Evolutionary conservation across 2,113 vertebrate species (phyloP), one percentile per base, ranked within the genome.

Genomic region (Passer domesticus): DNA sequence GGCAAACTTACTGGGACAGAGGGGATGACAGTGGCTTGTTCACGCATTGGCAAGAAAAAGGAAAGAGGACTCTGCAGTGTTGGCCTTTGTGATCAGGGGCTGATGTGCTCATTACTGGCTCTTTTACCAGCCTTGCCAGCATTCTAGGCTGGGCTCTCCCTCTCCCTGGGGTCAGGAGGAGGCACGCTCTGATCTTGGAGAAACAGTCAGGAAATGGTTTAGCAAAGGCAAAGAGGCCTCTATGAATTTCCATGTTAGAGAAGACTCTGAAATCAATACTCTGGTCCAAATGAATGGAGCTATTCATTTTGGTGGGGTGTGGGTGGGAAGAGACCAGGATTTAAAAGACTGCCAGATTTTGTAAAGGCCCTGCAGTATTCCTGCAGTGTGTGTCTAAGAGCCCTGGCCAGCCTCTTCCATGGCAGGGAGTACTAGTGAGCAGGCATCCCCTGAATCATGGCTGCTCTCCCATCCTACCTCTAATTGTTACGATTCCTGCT

Each of bases 251-350:
- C 95, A 90, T 83, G 94, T 96, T 97, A 96, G 91, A 92, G 85
- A 96, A 63, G 92, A 93, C 95, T 95, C 94, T 89, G 96, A 97
- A 97, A 97, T 90, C 94, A 97, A 95, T 96, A 94, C 88, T 89
- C 74, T 11, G 25, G 43, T 53, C 82, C 58, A 72, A 69, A 92
- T 98, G 97, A 98, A 98, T 97, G 86, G 94, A 92, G 64, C 87
- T 94, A 96, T 98, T 98, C 97, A 97, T 96, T 92, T 95, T 33
- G 37, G 56, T 74, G 67, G 88, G 53, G 72, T 64, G 89, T 93
- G 87, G 70, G 15, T 70, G 90, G 95, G 73, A 91, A 74, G 47
- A 83, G 63, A 72, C 70, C 83, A 72, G 69, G 53, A 91, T 83
- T 59, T 76, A 30, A 90, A 90, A 95, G 79, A 63, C 50, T 95